These are phyloP conservation scores for Neoascia interrupta DNA, from an alignment of 2,888 invertebrate species.

Conservation along the genomic window DNA sequence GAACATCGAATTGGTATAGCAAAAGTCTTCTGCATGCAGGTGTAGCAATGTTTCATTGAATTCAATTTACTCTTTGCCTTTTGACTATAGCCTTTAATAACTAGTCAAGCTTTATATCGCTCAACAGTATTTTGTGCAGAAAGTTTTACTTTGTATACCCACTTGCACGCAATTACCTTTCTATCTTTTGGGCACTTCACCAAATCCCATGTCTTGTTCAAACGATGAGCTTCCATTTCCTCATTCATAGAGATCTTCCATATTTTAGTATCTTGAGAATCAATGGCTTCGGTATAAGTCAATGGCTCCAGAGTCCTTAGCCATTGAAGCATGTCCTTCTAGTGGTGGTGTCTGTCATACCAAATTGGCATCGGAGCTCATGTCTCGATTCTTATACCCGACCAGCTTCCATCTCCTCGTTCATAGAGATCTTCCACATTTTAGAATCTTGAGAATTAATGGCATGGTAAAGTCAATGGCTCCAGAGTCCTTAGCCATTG, in stretches of 20 bases:
- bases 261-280: neutral
- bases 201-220: no score
- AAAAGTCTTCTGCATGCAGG: constrained; percentile 8
- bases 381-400: neutral
- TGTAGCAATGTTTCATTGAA: constrained; percentile 71
- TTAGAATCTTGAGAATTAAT: neutral
- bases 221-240: neutral
- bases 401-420: neutral
- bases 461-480: neutral
- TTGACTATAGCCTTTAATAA: neutral
- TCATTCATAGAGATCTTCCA: no score
- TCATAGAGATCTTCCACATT: no score
- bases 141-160: neutral
- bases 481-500: neutral
- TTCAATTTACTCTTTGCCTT: constrained; percentile 65
- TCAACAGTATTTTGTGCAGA: neutral
- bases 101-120: neutral
- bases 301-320: neutral
- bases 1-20: neutral
- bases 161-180: neutral
- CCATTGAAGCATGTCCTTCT: constrained; percentile 7
- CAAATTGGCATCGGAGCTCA: no score
- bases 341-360: no score
- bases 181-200: no score
- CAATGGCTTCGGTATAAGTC: neutral